phyloP scores from a whole-genome alignment of 2,888 invertebrate genomes.

The Hydropsyche betteni region DNA sequence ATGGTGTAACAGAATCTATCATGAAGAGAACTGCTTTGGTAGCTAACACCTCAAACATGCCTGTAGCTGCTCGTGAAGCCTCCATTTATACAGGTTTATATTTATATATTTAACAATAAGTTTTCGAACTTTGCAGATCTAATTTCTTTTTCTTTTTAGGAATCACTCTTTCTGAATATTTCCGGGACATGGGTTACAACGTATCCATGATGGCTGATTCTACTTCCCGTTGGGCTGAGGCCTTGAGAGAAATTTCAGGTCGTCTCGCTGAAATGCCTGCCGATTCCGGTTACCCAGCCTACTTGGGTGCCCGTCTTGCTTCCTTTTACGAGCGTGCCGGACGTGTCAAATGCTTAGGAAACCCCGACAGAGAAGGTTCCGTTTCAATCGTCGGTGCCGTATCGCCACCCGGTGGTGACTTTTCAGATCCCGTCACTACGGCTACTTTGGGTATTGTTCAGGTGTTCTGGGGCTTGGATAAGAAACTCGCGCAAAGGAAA shows the following conservation, averaged over 20 bases:
- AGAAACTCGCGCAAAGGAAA: slow-evolving; percentile 98
- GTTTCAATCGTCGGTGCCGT: slow-evolving; percentile 99
- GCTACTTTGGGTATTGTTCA: slow-evolving; percentile 99
- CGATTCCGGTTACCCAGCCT: slow-evolving; percentile 98
- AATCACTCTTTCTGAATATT: slow-evolving; percentile 99
- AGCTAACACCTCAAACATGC: slow-evolving; percentile 99
- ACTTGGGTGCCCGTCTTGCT: slow-evolving; percentile 96
- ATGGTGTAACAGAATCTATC: slow-evolving; percentile 96
- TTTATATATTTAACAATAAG: background rate
- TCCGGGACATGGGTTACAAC: slow-evolving; percentile 99
- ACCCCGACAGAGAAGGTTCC: slow-evolving; percentile 97
- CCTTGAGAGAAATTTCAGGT: slow-evolving; percentile 98
- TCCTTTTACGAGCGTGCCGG: slow-evolving; percentile 99
- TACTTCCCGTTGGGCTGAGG: slow-evolving; percentile 99
- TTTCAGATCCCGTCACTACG: slow-evolving; percentile 99
- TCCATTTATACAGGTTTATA: slow-evolving; percentile 94
- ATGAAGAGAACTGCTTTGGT: slow-evolving; percentile 99
- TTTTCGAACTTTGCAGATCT: background rate
- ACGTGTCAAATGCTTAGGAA: slow-evolving; percentile 95
- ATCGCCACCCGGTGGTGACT: slow-evolving; percentile 99
- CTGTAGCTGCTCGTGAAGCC: slow-evolving; percentile 99
- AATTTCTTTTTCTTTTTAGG: slow-evolving; percentile 62
- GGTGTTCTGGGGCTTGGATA: slow-evolving; percentile 99
- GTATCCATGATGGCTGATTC: slow-evolving; percentile 99
- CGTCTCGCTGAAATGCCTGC: slow-evolving; percentile 99